Evolutionary conservation across 2,113 vertebrate species (phyloP).

Genomic region (Fulica atra): DNA sequence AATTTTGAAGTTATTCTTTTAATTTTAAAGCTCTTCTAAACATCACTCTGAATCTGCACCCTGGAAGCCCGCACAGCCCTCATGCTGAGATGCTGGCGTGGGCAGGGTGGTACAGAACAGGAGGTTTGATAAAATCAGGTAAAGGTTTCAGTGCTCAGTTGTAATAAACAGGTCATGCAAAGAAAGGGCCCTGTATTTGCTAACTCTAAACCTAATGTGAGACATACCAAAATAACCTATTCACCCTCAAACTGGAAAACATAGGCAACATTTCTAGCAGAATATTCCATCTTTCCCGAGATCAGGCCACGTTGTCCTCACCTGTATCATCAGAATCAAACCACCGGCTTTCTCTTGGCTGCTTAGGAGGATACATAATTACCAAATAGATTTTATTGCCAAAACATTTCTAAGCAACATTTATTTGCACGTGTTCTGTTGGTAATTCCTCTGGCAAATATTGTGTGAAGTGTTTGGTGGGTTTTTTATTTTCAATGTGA

Average conservation of each 20-base stretch:
- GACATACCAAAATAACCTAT: background rate
- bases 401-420: background rate
- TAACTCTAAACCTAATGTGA: background rate
- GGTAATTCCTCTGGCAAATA: constrained; percentile 48
- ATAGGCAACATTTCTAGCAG: background rate
- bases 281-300: background rate
- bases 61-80: background rate
- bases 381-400: background rate
- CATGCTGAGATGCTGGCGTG: fast-evolving
- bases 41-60: fast-evolving
- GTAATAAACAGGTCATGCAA: background rate
- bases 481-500: background rate
- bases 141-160: background rate
- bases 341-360: background rate
- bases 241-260: background rate
- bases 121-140: background rate
- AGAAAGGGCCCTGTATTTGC: background rate
- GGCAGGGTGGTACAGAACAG: fast-evolving
- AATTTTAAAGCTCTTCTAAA: background rate
- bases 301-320: background rate
- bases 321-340: background rate
- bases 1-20: background rate
- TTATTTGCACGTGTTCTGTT: background rate
- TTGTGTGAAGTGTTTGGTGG: constrained; percentile 3
- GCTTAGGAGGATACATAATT: background rate